These are phyloP conservation scores for Tupaia tana DNA, from an alignment of 2,113 vertebrate genomes.

Conservation along the genomic window DNA sequence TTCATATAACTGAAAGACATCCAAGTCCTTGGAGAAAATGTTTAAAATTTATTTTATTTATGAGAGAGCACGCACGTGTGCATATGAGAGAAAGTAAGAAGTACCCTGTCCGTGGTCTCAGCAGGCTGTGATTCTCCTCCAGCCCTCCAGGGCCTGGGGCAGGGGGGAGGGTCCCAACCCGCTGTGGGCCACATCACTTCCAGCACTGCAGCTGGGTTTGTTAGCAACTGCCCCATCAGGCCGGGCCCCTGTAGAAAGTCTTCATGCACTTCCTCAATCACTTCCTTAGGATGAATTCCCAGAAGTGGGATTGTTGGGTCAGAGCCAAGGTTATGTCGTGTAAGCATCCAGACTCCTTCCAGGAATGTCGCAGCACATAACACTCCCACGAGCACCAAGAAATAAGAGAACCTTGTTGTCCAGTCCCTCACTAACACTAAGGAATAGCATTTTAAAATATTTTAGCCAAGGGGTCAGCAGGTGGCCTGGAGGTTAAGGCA, in stretches of 20 bases:
- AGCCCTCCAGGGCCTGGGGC: too few relatives aligned
- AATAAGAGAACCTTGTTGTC: rapidly evolving
- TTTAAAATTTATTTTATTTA: too few relatives aligned
- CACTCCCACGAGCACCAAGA: neutral
- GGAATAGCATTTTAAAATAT: neutral
- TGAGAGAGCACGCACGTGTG: too few relatives aligned
- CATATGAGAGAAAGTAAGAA: too few relatives aligned
- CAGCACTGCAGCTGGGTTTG: too few relatives aligned
- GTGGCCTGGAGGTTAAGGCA: too few relatives aligned
- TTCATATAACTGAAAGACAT: slow-evolving; percentile 11
- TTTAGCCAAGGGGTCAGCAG: neutral
- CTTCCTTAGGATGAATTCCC: slow-evolving; percentile 16
- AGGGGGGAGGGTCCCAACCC: too few relatives aligned
- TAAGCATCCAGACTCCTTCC: neutral
- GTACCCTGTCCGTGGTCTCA: too few relatives aligned
- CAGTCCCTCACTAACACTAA: neutral
- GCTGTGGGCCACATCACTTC: too few relatives aligned
- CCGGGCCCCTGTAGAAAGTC: neutral
- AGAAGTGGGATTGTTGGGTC: neutral
- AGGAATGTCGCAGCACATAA: neutral
- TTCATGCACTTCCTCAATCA: neutral
- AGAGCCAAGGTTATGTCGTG: neutral
- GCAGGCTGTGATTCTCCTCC: too few relatives aligned
- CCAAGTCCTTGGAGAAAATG: slow-evolving; percentile 9
- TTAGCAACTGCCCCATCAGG: too few relatives aligned